These are phyloP conservation scores for Promerops cafer DNA, from an alignment of 2,113 vertebrate species.

Conservation along the genomic window DNA sequence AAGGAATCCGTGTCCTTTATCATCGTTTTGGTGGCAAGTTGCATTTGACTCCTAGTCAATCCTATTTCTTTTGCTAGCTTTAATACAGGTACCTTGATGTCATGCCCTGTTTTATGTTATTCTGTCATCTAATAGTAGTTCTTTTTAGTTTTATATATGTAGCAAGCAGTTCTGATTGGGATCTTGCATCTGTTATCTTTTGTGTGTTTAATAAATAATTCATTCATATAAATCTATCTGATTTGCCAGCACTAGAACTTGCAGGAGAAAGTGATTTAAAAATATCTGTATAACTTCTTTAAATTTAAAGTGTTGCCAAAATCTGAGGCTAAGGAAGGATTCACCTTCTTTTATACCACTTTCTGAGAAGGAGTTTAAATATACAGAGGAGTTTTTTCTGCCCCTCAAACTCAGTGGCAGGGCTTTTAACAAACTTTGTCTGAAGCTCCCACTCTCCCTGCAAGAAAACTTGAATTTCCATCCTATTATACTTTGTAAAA, in stretches of 20 bases:
- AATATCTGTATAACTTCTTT: background rate
- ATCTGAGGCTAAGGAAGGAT: background rate
- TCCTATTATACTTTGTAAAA: background rate
- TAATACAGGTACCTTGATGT: background rate
- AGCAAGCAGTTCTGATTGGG: background rate
- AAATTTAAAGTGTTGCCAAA: background rate
- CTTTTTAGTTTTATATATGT: background rate
- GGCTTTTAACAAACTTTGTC: background rate
- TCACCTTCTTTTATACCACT: background rate
- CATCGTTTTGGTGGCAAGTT: accelerated
- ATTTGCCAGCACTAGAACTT: background rate
- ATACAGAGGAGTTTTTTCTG: background rate
- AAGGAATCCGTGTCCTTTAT: background rate
- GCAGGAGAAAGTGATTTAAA: background rate
- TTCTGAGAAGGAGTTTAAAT: background rate
- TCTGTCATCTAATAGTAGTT: background rate
- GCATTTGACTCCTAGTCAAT: background rate
- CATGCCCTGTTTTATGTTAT: background rate
- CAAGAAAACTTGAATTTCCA: background rate
- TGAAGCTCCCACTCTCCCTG: background rate
- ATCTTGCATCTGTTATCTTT: background rate
- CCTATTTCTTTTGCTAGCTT: background rate
- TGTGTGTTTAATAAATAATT: background rate
- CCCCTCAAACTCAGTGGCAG: background rate
- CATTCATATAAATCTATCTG: background rate